These are phyloP conservation scores for Drosophila maculinotata DNA, from an alignment of 2,888 invertebrate genomes.

Conservation along the genomic window DNA sequence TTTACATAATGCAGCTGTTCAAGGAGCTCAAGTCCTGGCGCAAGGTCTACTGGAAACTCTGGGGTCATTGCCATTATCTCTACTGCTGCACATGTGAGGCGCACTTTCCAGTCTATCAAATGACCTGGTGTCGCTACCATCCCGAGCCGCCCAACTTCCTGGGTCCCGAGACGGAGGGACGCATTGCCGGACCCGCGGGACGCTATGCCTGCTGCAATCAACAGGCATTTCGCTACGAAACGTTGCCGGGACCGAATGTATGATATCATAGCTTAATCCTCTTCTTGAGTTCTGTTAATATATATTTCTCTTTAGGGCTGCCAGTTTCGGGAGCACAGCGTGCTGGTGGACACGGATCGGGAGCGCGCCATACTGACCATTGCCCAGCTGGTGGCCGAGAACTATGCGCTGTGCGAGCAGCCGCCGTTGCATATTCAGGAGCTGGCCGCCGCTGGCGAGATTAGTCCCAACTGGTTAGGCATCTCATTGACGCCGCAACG, in stretches of 20 bases:
- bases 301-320: conserved; percentile 87
- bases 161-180: conserved; percentile 87
- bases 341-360: conserved; percentile 88
- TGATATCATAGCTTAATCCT: background rate
- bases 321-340: conserved; percentile 90
- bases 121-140: conserved; percentile 93
- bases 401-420: conserved; percentile 80
- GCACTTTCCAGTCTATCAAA: conserved; percentile 91
- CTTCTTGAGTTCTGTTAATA: background rate
- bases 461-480: conserved; percentile 81
- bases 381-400: conserved; percentile 83
- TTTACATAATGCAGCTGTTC: conserved; percentile 91
- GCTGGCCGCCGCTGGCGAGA: conserved; percentile 61
- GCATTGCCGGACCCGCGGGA: conserved; percentile 89
- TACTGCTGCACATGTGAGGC: conserved; percentile 92
- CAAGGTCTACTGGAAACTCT: conserved; percentile 96
- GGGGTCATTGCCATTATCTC: conserved; percentile 96
- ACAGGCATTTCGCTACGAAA: conserved; percentile 88
- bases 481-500: conserved; percentile 83
- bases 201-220: conserved; percentile 95
- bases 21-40: conserved; percentile 94
- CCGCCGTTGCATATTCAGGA: conserved; percentile 76
- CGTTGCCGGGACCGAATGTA: conserved; percentile 84
- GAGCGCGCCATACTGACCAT: conserved; percentile 88
- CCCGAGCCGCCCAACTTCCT: conserved; percentile 91